Percentiles rank a stretch among this genome's conserved stretches.
phyloP scores from a whole-genome alignment of 2,888 invertebrate species.

The Eupithecia pulchellata region DNA sequence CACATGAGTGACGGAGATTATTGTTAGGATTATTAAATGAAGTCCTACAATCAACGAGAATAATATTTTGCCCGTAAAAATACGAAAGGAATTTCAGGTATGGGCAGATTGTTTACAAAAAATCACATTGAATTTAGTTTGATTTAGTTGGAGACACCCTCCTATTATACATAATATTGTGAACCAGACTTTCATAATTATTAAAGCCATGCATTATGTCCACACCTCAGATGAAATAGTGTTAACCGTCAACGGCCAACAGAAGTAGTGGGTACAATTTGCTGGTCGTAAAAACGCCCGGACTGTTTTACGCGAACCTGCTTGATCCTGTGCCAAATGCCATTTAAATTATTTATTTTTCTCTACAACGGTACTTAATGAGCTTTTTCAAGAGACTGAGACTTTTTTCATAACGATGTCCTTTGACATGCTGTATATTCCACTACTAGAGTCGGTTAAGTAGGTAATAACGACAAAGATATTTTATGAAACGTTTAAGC shows the following conservation, averaged over 20 bases:
- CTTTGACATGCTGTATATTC: background rate
- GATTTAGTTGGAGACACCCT: too few species aligned
- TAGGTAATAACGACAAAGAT: too few species aligned
- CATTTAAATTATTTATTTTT: slow-evolving; percentile 45
- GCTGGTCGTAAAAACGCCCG: slow-evolving; percentile 41
- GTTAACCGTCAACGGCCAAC: slow-evolving; percentile 34
- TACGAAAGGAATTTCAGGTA: too few species aligned
- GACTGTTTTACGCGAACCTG: slow-evolving; percentile 33
- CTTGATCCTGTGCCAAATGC: slow-evolving; percentile 41
- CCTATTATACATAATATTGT: too few species aligned
- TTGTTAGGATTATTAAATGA: too few species aligned
- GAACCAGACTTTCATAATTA: background rate
- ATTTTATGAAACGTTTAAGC: too few species aligned
- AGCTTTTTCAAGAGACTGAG: slow-evolving; percentile 20
- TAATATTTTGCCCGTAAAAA: too few species aligned
- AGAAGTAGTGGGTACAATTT: slow-evolving; percentile 43
- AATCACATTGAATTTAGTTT: too few species aligned
- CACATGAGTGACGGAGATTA: too few species aligned
- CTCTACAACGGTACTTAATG: slow-evolving; percentile 35
- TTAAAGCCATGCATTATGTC: slow-evolving; percentile 3
- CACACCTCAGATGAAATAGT: background rate
- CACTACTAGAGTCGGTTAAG: background rate
- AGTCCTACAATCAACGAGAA: too few species aligned
- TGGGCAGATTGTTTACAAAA: too few species aligned
- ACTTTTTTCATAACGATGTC: background rate